These are phyloP conservation scores for Cheilosia soror DNA, from an alignment of 2,888 invertebrate genomes.

Conservation along the genomic window DNA sequence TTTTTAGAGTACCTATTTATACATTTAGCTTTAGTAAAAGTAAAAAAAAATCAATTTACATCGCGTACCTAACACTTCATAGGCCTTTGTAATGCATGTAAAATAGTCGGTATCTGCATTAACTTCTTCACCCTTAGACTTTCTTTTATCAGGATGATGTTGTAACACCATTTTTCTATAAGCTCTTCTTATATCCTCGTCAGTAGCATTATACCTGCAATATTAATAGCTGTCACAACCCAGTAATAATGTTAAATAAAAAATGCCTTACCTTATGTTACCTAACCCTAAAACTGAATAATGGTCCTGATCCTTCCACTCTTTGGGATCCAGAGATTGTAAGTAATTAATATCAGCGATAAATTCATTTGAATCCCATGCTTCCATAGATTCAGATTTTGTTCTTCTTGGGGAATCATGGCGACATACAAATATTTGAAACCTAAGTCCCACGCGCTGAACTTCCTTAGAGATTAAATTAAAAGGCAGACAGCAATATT, in stretches of 20 bases:
- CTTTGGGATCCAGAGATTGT: constrained; percentile 95
- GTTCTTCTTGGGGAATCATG: constrained; percentile 48
- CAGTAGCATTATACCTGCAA: constrained; percentile 92
- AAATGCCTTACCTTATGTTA: constrained; percentile 83
- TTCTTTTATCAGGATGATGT: constrained; percentile 99
- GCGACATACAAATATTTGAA: constrained; percentile 57
- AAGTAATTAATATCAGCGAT: constrained; percentile 93
- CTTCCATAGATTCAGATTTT: constrained; percentile 79
- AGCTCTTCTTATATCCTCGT: constrained; percentile 96
- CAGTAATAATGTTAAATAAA: neutral
- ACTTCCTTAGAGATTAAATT: constrained; percentile 56
- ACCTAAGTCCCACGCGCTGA: constrained; percentile 64
- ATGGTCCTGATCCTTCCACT: constrained; percentile 99
- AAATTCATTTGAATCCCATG: constrained; percentile 84
- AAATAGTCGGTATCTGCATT: constrained; percentile 98
- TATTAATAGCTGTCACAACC: constrained; percentile 2
- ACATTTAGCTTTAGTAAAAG: neutral
- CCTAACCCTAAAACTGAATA: constrained; percentile 97
- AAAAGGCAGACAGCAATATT: constrained; percentile 38
- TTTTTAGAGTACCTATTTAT: constrained; percentile 88
- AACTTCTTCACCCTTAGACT: constrained; percentile 94
- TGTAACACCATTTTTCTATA: constrained; percentile 95
- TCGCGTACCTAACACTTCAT: constrained; percentile 92
- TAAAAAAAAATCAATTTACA: neutral
- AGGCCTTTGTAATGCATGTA: constrained; percentile 98